Evolutionary conservation across 2,797 vertebrate genomes (phyloP), one percentile per base, ranked within the genome.

Genomic region (Tangara arthus): DNA sequence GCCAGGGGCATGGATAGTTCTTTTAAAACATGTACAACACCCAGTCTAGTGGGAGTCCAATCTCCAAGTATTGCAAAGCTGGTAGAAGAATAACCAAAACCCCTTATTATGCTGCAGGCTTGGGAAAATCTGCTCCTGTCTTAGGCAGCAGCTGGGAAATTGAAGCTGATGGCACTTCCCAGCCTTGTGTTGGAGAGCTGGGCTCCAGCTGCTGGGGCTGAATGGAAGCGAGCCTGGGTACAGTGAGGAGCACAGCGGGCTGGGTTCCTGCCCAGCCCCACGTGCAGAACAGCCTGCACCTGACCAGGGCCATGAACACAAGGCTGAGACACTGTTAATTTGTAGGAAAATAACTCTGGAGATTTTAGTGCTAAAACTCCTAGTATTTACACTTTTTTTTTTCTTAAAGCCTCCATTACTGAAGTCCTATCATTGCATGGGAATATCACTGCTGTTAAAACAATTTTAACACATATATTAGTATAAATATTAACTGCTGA

Each of bases 141-240:
- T 61, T 32, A 41, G 46, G 82, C 92, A 92, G 81, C 93, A 95
- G 95, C 92, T 95, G 89, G 69, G 87, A 95, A 79, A 95, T 85
- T 27, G 50, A 82, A 93, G 87, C 83, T 82, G 83, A 61, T 3
- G 1, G 44, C 4, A 1, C 75, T 89, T 93, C 69, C 57, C 76
- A 91, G 68, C 24, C 76, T 39, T 39, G 65, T 75, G 26, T 42
- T 86, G 30, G 57, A 53, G 42, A 78, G 53, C 60, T 3, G 24
- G 37, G 71, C 77, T 86, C 52, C 0, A 1, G 63, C 81, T 75
- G 80, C 75, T 68, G 78, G 76, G 66, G 24, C 59, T 49, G 47
- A 50, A 34, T 1, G 5, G 26, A 32, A 84, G 70, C 2, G 7
- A 84, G 65, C 14, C 49, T 15, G 42, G 56, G 26, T 9, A 52